These are phyloP conservation scores for Drepanosiphum platanoidis DNA, from an alignment of 2,888 invertebrate species.

Conservation along the genomic window DNA sequence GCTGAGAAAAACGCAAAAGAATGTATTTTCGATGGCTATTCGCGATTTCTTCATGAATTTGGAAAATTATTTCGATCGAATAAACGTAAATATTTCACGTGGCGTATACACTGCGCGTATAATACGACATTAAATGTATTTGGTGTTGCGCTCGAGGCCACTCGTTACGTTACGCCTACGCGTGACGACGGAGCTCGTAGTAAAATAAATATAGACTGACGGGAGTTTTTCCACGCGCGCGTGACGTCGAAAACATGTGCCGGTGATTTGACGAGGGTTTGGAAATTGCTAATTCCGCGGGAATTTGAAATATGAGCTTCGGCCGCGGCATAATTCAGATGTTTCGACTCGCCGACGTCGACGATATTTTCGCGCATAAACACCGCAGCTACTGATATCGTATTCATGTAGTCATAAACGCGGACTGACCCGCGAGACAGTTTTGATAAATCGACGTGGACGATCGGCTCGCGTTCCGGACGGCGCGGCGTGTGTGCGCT, in stretches of 20 bases:
- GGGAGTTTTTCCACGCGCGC: background rate
- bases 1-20: too few relatives aligned
- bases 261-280: background rate
- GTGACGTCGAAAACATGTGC: background rate
- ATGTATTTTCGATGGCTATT: too few relatives aligned
- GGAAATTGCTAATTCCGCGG: background rate
- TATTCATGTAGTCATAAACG: background rate
- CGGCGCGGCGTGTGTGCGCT: background rate
- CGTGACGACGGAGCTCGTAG: background rate
- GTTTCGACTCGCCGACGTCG: background rate
- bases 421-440: conserved; percentile 13
- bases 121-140: too few relatives aligned
- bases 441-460: conserved; percentile 25
- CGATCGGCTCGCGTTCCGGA: background rate
- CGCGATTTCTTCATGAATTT: too few relatives aligned
- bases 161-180: too few relatives aligned
- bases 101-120: too few relatives aligned
- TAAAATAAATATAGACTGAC: background rate
- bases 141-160: too few relatives aligned
- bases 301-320: background rate
- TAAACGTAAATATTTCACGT: too few relatives aligned
- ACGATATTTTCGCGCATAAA: conserved; percentile 7
- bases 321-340: background rate
- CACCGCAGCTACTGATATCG: background rate
- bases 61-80: too few relatives aligned